Evolutionary conservation across 2,113 vertebrate genomes (phyloP), one percentile per base, ranked within the genome.

Genomic region (Meleagris gallopavo): DNA sequence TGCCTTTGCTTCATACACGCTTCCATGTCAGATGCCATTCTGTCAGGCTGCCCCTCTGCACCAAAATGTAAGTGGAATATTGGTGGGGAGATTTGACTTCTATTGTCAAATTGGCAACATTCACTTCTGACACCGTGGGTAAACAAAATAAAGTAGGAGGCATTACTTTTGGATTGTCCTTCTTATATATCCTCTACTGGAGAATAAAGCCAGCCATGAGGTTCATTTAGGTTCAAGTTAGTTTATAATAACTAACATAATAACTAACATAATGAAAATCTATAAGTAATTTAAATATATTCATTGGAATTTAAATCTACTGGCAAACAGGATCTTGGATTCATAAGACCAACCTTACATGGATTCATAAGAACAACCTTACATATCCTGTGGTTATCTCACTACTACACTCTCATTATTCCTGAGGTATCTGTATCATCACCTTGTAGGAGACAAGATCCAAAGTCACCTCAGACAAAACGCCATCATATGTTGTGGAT

Each of bases 401-500:
- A n/a, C 48, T 48, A 0, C 10, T 4, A 2, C 18, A 25, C 32
- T 41, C 29, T 19, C 6, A 2, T 54, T 67, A 62, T 55, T 60
- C 30, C 27, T 15, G 46, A 64, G 43, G 22, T n/a, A 25, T 22
- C n/a, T 45, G 7, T 40, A 17, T 40, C 13, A 0, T 27, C 32
- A 20, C 2, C 30, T 13, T 40, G 30, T 60, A 67, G 38, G 27
- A 74, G 2, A 25, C 14, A 8, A 18, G 72, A 19, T 48, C 36
- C 69, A 5, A 25, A 66, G 32, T 25, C 6, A 6, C 6, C 45
- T 64, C 29, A 24, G 50, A 34, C 3, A 6, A 15, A 25, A n/a
- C 38, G 22, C 55, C 54, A n/a, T 14, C 5, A 0, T 13, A 0
- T 1, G 1, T 0, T 82, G n/a, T 34, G 22, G 21, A 2, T 24